A percentile compares a stretch with the other conserved stretches of the same genome.
Evolutionary conservation across 23 tunicate species (phyloP).

Genomic region (Trididemnum nubilum): DNA sequence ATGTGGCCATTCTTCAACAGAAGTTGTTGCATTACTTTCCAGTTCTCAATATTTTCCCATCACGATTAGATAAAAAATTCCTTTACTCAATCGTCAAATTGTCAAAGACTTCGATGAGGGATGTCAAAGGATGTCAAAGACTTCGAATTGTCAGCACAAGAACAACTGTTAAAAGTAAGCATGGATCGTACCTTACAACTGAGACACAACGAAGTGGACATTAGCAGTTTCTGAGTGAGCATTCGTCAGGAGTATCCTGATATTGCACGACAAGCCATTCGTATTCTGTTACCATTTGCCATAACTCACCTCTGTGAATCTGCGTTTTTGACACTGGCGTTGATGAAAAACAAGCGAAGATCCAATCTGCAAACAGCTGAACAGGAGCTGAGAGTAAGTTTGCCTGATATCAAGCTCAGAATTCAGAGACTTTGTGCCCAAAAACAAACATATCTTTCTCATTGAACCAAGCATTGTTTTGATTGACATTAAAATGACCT

Average conservation of each 20-base stretch:
- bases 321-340: background rate
- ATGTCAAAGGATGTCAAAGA: too few relatives aligned
- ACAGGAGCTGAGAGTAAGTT: background rate
- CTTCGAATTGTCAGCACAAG: too few relatives aligned
- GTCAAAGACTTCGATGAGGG: too few relatives aligned
- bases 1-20: too few relatives aligned
- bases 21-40: too few relatives aligned
- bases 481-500: too few relatives aligned
- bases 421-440: too few relatives aligned
- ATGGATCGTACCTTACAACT: conserved; percentile 12
- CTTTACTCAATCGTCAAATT: too few relatives aligned
- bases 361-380: background rate
- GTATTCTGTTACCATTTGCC: conserved; percentile 1
- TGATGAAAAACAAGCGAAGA: background rate
- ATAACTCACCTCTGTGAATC: background rate
- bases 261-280: conserved; percentile 1
- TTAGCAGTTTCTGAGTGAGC: background rate
- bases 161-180: background rate
- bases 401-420: conserved; percentile 11
- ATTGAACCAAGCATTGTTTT: background rate
- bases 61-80: too few relatives aligned
- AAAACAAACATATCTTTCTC: background rate
- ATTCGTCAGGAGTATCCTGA: background rate
- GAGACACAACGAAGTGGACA: background rate
- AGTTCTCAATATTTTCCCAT: too few relatives aligned